Conservation (phyloP, 2,888 invertebrate genomes). For the Lydus trimaculatus region DNA sequence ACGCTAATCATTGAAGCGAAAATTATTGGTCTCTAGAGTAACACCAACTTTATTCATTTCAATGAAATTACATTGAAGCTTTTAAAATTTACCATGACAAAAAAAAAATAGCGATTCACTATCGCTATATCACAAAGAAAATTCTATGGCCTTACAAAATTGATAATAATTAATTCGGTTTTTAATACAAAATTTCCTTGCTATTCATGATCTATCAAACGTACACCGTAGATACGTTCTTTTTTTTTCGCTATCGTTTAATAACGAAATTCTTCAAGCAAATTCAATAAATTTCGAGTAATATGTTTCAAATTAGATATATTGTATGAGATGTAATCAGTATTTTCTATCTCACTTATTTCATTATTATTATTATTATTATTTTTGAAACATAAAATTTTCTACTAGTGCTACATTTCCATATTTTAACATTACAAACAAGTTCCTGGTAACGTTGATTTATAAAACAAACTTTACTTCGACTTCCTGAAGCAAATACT, state of each 20-base stretch:
- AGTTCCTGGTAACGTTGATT: background rate
- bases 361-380: background rate
- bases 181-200: background rate
- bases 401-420: background rate
- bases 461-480: background rate
- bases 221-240: background rate
- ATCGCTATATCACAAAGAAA: background rate
- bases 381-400: background rate
- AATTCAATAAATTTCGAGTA: background rate
- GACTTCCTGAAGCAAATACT: background rate
- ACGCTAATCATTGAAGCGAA: background rate
- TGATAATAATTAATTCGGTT: background rate
- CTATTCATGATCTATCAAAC: background rate
- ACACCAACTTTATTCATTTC: background rate
- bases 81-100: background rate
- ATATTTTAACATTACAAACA: slow-evolving; percentile 1
- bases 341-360: no score
- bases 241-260: no score
- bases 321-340: background rate
- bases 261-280: no score
- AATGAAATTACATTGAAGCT: background rate
- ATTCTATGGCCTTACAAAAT: background rate
- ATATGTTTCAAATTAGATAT: background rate
- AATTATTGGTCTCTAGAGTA: background rate
- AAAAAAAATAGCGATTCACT: background rate